Evolutionary conservation across 2,888 invertebrate genomes (phyloP).

Genomic region (Pseudeuparius sepicola): DNA sequence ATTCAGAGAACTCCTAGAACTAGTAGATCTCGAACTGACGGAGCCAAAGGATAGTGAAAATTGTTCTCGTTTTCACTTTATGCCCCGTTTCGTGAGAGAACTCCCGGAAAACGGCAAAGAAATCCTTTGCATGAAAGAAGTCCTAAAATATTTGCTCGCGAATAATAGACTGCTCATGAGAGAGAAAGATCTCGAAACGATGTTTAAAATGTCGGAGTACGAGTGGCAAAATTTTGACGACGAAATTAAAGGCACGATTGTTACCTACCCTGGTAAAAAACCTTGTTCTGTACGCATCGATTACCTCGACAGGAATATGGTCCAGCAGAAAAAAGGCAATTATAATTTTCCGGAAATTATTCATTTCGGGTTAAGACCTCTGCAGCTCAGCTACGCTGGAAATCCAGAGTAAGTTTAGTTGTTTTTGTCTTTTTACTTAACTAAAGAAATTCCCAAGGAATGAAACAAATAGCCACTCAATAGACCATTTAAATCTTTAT

Average conservation of each 20-base stretch:
- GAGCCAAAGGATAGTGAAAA: conserved; percentile 55
- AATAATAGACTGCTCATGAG: conserved; percentile 70
- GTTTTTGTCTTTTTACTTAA: no score
- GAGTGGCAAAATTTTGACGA: conserved; percentile 94
- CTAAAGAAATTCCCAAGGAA: no score
- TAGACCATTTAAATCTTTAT: no score
- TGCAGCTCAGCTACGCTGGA: conserved; percentile 92
- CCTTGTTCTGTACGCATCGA: conserved; percentile 93
- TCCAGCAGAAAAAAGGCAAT: conserved; percentile 42
- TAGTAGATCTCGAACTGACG: conserved; percentile 81
- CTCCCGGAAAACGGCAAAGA: conserved; percentile 79
- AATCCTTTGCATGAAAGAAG: conserved; percentile 89
- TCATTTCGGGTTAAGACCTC: conserved; percentile 92
- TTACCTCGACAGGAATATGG: conserved; percentile 76
- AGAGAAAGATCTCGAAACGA: conserved; percentile 50
- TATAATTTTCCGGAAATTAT: conserved; percentile 76
- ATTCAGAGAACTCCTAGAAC: conserved; percentile 81
- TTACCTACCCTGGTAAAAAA: conserved; percentile 87
- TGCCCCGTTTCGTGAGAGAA: conserved; percentile 90
- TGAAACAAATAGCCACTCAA: no score
- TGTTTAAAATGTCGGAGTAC: conserved; percentile 66
- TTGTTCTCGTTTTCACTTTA: conserved; percentile 89
- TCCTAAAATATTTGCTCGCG: conserved; percentile 74
- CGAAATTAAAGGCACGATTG: conserved; percentile 76
- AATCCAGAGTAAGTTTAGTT: conserved; percentile 96